These are phyloP conservation scores for Prosapia bicincta DNA, from an alignment of 2,888 invertebrate genomes.

Conservation along the genomic window DNA sequence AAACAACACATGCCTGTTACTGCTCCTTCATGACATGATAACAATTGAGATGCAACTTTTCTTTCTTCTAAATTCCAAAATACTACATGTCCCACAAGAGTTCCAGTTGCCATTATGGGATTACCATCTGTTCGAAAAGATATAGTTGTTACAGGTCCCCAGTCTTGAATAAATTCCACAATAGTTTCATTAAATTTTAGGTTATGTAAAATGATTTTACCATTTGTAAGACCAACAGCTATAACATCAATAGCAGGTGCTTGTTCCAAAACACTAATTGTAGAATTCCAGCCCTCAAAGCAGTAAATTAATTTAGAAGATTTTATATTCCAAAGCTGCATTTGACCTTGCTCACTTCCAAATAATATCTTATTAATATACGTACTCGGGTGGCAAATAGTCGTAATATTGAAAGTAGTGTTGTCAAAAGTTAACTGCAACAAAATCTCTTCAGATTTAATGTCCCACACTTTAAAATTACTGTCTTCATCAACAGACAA, in stretches of 20 bases:
- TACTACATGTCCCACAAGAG: slow-evolving; percentile 78
- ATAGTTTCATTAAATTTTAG: slow-evolving; percentile 78
- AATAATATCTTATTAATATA: slow-evolving; percentile 92
- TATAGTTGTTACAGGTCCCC: slow-evolving; percentile 81
- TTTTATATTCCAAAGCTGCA: slow-evolving; percentile 90
- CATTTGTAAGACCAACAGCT: slow-evolving; percentile 80
- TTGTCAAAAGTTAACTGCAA: slow-evolving; percentile 65
- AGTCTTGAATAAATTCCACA: slow-evolving; percentile 85
- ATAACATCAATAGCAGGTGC: slow-evolving; percentile 92
- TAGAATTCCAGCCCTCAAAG: slow-evolving; percentile 69
- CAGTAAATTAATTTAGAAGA: slow-evolving; percentile 70
- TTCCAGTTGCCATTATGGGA: slow-evolving; percentile 84
- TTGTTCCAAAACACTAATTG: slow-evolving; percentile 73
- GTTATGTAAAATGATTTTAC: slow-evolving; percentile 83
- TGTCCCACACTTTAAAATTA: slow-evolving; percentile 79
- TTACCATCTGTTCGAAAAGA: slow-evolving; percentile 83
- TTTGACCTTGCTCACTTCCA: slow-evolving; percentile 76
- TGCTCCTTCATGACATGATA: slow-evolving; percentile 69
- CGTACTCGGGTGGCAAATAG: slow-evolving; percentile 88
- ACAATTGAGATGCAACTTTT: slow-evolving; percentile 73
- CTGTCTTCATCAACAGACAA: slow-evolving; percentile 80
- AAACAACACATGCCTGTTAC: slow-evolving; percentile 82
- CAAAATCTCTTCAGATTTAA: slow-evolving; percentile 65
- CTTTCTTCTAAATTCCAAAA: slow-evolving; percentile 90
- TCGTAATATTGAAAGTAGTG: slow-evolving; percentile 69